Percentiles rank a stretch among this genome's conserved stretches.
Conservation (phyloP, 2,797 vertebrate species). For the Channallabes apus region DNA sequence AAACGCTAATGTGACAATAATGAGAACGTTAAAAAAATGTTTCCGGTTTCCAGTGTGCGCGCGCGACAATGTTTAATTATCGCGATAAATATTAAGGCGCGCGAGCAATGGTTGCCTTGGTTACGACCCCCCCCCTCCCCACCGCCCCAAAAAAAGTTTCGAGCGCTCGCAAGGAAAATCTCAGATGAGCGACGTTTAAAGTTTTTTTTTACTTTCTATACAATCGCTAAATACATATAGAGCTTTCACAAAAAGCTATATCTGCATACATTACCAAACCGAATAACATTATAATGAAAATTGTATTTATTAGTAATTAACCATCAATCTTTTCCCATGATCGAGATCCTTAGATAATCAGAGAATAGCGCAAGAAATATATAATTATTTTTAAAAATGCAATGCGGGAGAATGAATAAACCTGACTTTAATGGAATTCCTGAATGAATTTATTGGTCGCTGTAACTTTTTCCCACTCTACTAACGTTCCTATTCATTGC, state of each 20-base stretch:
- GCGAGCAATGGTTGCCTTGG: neutral
- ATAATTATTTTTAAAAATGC: neutral
- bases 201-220: neutral
- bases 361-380: neutral
- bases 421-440: neutral
- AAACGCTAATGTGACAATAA: conserved; percentile 15
- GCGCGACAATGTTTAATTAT: conserved; percentile 3
- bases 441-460: neutral
- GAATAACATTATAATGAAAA: neutral
- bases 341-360: neutral
- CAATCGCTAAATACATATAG: neutral
- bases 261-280: neutral
- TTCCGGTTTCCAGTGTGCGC: conserved; percentile 13
- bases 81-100: conserved; percentile 3
- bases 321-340: neutral
- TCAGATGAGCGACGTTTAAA: neutral
- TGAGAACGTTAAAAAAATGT: neutral
- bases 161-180: too few relatives aligned
- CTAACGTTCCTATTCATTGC: neutral
- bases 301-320: neutral
- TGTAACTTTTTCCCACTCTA: neutral
- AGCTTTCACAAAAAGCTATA: neutral
- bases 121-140: neutral
- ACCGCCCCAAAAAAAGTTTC: neutral
- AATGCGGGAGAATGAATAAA: neutral